These are phyloP conservation scores for Notodonta ziczac DNA, from an alignment of 2,888 invertebrate genomes.

Conservation along the genomic window DNA sequence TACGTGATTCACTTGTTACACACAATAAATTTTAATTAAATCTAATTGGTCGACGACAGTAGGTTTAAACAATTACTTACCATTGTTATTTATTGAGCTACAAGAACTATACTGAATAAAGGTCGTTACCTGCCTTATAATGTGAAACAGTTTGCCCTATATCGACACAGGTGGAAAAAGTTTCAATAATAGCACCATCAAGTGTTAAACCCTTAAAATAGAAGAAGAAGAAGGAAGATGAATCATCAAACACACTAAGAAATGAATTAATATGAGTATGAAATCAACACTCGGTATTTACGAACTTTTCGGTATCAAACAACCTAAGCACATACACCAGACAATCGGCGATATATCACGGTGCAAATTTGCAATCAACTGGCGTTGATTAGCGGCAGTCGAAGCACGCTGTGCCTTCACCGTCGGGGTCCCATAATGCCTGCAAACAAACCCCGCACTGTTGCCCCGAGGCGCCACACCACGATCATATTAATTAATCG, in stretches of 20 bases:
- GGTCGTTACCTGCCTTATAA: too few species aligned
- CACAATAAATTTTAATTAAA: slow-evolving; percentile 69
- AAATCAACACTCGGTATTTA: neutral
- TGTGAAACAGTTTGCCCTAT: too few species aligned
- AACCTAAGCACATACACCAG: slow-evolving; percentile 17
- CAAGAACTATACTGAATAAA: neutral
- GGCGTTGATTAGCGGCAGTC: slow-evolving; percentile 61
- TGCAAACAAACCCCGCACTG: slow-evolving; percentile 23
- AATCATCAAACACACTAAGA: neutral
- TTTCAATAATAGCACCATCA: too few species aligned
- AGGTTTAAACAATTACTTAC: slow-evolving; percentile 16
- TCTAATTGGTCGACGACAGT: slow-evolving; percentile 61
- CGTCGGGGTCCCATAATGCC: slow-evolving; percentile 33
- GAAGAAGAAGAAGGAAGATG: too few species aligned
- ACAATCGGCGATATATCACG: slow-evolving; percentile 64
- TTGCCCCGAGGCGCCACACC: slow-evolving; percentile 51
- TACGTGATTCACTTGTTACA: slow-evolving; percentile 64
- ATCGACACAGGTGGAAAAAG: too few species aligned
- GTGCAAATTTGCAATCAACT: slow-evolving; percentile 74
- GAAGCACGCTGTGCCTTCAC: slow-evolving; percentile 38
- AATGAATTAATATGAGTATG: neutral
- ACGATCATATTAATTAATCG: slow-evolving; percentile 62
- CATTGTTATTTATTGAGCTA: slow-evolving; percentile 2
- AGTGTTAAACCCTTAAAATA: too few species aligned
- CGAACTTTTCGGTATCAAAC: neutral